Evolutionary conservation across 2,797 vertebrate genomes (phyloP).

Genomic region (Lepus oiostolus): DNA sequence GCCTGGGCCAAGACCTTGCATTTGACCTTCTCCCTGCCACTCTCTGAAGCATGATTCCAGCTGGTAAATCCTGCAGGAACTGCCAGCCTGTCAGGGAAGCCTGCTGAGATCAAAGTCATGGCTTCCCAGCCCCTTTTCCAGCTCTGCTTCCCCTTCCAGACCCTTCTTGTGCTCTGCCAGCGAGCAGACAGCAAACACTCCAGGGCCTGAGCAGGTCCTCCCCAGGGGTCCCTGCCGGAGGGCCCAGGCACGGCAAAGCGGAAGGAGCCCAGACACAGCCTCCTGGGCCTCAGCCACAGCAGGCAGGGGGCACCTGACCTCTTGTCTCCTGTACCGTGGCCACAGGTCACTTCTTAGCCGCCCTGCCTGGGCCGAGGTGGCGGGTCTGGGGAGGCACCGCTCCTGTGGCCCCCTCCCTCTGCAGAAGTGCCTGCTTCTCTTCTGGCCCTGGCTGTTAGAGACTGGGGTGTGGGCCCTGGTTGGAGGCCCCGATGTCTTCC

Average conservation of each 20-base stretch:
- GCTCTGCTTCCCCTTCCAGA: neutral
- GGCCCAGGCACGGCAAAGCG: fast-evolving
- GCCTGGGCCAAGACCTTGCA: neutral
- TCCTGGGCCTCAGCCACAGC: neutral
- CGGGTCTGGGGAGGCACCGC: neutral
- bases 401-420: neutral
- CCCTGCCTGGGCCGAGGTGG: too few relatives aligned
- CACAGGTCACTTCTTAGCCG: neutral
- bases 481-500: slow-evolving; percentile 85
- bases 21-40: neutral
- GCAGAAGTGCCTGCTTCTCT: slow-evolving; percentile 48
- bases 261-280: neutral
- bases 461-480: slow-evolving; percentile 47
- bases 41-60: neutral
- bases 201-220: neutral
- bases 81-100: neutral
- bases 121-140: neutral
- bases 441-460: slow-evolving; percentile 67
- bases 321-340: neutral
- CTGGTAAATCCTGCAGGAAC: neutral
- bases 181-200: neutral
- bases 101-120: slow-evolving; percentile 6
- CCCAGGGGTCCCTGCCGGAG: neutral
- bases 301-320: neutral
- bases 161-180: neutral